Conservation (phyloP, 2,888 invertebrate species). For the Stictocephala bisonia region DNA sequence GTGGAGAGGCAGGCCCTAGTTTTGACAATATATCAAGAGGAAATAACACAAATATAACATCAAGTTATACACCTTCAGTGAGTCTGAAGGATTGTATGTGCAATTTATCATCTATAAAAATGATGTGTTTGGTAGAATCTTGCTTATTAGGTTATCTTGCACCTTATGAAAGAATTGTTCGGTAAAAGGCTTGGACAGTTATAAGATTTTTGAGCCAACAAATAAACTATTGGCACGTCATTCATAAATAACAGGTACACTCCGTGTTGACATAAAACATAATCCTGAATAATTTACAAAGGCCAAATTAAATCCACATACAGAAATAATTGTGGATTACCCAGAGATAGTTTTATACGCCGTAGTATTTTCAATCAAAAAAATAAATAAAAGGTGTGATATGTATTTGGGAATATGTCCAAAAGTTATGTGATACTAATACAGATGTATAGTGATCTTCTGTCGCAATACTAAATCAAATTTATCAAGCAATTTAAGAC, state of each 20-base stretch:
- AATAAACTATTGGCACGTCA: neutral
- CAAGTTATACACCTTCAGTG: neutral
- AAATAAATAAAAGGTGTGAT: no score
- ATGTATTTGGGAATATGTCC: no score
- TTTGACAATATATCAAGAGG: neutral
- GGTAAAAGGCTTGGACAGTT: neutral
- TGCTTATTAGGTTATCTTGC: slow-evolving; percentile 40
- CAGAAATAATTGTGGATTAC: no score
- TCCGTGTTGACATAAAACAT: slow-evolving; percentile 56
- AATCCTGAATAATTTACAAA: neutral
- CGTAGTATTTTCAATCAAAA: no score
- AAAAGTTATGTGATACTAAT: no score
- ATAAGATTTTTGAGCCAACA: neutral
- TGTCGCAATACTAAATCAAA: no score
- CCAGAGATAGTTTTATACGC: no score
- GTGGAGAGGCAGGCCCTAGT: neutral
- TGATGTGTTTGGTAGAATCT: slow-evolving; percentile 42
- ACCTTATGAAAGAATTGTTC: neutral
- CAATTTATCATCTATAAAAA: no score
- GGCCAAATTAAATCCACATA: no score
- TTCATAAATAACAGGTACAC: slow-evolving; percentile 63
- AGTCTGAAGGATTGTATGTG: neutral
- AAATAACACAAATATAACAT: neutral
- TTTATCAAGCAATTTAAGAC: no score
- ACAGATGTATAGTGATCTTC: no score